A percentile compares a stretch with the other conserved stretches of the same genome.
Conservation (phyloP, 1,140 invertebrate genomes). For the Trichomalopsis sarcophagae region DNA sequence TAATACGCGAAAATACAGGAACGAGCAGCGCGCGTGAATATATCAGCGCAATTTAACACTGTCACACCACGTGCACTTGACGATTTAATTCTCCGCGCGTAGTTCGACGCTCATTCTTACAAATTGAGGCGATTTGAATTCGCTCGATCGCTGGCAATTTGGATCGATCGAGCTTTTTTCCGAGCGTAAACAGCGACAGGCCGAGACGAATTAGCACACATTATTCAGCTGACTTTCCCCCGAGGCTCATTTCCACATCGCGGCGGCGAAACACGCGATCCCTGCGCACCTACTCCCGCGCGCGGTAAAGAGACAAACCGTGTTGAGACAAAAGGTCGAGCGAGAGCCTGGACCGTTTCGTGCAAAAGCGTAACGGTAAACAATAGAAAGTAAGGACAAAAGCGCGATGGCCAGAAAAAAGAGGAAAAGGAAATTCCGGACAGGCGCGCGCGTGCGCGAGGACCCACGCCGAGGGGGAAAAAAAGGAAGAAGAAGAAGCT, state of each 20-base stretch:
- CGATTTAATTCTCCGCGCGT: background rate
- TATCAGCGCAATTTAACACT: too few species aligned
- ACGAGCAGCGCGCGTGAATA: background rate
- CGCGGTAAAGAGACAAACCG: too few species aligned
- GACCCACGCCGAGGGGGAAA: background rate
- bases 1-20: slow-evolving; percentile 20
- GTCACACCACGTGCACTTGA: background rate
- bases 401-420: background rate
- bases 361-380: slow-evolving; percentile 22
- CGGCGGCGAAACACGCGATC: too few species aligned
- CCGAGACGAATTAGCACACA: too few species aligned
- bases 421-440: background rate
- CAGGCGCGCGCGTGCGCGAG: background rate
- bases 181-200: too few species aligned
- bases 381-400: slow-evolving; percentile 10
- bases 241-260: background rate
- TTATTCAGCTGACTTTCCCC: background rate
- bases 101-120: too few species aligned
- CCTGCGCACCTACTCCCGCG: too few species aligned
- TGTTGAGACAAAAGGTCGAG: background rate
- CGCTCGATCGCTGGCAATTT: too few species aligned
- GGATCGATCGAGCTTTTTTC: too few species aligned
- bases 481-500: background rate
- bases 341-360: background rate
- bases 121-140: too few species aligned